Base-by-base conservation (phyloP, 2,888 invertebrate species). In the Selenia dentaria region DNA sequence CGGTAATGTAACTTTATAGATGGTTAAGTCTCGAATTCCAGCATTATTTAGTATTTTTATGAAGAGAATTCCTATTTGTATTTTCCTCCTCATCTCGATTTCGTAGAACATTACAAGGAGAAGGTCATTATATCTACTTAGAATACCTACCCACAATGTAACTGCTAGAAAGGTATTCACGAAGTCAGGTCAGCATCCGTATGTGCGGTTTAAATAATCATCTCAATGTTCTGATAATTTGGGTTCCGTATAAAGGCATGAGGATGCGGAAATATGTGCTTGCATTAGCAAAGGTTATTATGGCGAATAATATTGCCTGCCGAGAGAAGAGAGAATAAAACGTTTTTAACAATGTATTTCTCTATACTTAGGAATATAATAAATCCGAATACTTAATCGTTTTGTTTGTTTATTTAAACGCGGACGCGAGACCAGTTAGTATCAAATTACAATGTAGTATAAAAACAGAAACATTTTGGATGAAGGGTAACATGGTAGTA, bases 31-130 rank as follows among this genome's bases (percentile, higher is more conserved):
- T 38, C 31, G 25, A 14, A 9, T 36, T 33, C 29, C 33, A 25
- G 27, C 34, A 32, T 33, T 39, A 40, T 39, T 46, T 36, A 44
- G 38, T 45, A 39, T 40, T 34, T 42, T 50, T 54, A 50, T 41
- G 27, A 26, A 8, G 8, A 2, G 25, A 38, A 43, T 40, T 26
- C 24, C 40, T 14, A 6, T 39, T 27, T 48, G 40, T 34, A 26
- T 64, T 70, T 67, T 67, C 64, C 63, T 67, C 53, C 41, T 56
- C 44, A 34, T 39, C 49, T 39, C 33, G 13, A 59, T 50, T 74
- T 74, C 74, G 62, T 26, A 61, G 74, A 74, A 74, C 37, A 34
- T 45, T 20, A 34, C 56, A 61, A 48, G n/a, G n/a, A n/a, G 61
- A 70, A 69, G 64, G 71, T 54, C 66, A 56, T 36, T 37, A 35